Evolutionary conservation across 1,140 invertebrate species (phyloP), one percentile per base, ranked within the genome.

Genomic region (Ectropis grisescens): DNA sequence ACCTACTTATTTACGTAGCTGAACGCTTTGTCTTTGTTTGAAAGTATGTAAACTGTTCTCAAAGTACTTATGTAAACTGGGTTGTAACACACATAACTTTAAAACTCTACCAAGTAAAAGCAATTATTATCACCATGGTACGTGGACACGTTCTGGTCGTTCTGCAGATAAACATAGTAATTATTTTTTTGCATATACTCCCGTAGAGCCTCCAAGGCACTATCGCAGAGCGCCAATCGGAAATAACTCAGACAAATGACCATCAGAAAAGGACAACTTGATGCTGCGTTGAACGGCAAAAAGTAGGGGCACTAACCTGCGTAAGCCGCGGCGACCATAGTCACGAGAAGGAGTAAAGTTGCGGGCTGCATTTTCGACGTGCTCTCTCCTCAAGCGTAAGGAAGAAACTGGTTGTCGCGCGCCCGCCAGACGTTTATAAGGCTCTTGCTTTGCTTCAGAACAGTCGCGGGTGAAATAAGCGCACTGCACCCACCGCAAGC

Each of bases 281-380:
- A 40, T 23, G 27, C 12, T 22, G 24, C 42, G 34, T 6, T 4
- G 10, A 3, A 46, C 42, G 42, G 47, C 51, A 74, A 72, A 76
- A 68, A 70, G 47, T 34, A 33, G 45, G 69, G 67, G 67, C 70
- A 80, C 75, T 80, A 75, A 78, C 75, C 75, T 78, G 72, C 75
- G 13, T 67, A 39, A 29, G 59, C 62, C 52, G 69, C 52, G 54
- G 64, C 53, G 43, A 66, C 47, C 34, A 71, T 30, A 25, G 60
- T 64, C 34, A 53, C 57, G 24, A 76, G 46, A 33, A 71, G 33
- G 32, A 75, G 37, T 27, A 80, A 26, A 27, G 52, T 67, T 29
- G 54, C 22, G 40, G 51, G 41, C 22, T 68, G 61, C 74, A 80
- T 80, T 31, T 36, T 48, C n/a, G 44, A 60, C 65, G 60, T 66